phyloP scores from a whole-genome alignment of 2,888 invertebrate genomes.

The Cybosia mesomella region DNA sequence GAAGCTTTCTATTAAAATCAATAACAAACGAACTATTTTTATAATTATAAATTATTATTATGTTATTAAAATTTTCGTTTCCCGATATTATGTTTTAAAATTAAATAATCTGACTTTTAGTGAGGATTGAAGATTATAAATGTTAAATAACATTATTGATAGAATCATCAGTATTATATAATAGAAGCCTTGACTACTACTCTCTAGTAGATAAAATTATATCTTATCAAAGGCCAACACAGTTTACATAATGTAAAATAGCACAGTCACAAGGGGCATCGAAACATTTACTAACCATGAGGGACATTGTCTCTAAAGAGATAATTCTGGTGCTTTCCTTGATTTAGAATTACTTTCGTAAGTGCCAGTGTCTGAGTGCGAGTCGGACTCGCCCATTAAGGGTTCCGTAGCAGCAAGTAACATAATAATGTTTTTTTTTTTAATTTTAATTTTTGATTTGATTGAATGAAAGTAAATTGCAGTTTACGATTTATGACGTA shows the following conservation, averaged over 20 bases:
- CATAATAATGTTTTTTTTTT: too few relatives aligned
- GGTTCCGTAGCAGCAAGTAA: too few relatives aligned
- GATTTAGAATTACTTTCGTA: slow-evolving; percentile 3
- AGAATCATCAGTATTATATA: slow-evolving; percentile 21
- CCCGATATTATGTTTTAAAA: too few relatives aligned
- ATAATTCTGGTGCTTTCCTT: slow-evolving; percentile 23
- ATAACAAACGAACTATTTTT: too few relatives aligned
- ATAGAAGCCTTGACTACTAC: slow-evolving; percentile 22
- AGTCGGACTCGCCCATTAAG: too few relatives aligned
- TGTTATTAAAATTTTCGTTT: too few relatives aligned
- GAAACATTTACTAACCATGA: slow-evolving; percentile 29
- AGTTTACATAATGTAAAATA: slow-evolving; percentile 46
- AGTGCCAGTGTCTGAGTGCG: slow-evolving; percentile 4
- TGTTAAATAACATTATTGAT: neutral
- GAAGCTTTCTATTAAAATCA: too few relatives aligned
- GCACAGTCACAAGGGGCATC: slow-evolving; percentile 24
- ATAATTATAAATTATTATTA: too few relatives aligned
- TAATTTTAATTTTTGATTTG: too few relatives aligned
- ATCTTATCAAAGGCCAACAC: slow-evolving; percentile 46
- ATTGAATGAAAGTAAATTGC: too few relatives aligned
- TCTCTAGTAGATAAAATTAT: slow-evolving; percentile 34
- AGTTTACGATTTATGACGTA: too few relatives aligned
- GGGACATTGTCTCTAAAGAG: slow-evolving; percentile 13
- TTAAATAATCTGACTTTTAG: neutral
- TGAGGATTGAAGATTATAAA: neutral